Conservation (phyloP, 2,888 invertebrate genomes). For the Euproctis similis region DNA sequence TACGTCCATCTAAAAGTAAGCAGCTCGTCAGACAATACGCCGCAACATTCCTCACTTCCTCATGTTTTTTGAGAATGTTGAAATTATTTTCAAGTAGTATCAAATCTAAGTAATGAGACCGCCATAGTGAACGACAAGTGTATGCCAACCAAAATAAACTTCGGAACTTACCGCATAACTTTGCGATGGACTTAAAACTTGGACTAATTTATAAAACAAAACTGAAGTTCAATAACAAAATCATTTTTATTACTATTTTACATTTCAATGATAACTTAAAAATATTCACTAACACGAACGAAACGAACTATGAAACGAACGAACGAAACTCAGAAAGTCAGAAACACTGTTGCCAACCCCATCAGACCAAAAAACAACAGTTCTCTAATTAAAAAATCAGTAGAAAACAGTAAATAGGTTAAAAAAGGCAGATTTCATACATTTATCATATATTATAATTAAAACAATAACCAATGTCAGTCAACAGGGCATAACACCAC, state of each 20-base stretch:
- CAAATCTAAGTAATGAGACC: constrained; percentile 48
- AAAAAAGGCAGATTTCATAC: no score
- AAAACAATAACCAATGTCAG: no score
- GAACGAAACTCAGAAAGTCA: no score
- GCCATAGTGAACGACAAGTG: constrained; percentile 73
- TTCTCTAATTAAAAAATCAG: no score
- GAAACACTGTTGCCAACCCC: no score
- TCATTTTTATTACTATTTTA: constrained; percentile 47
- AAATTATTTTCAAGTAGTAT: constrained; percentile 41
- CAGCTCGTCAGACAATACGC: constrained; percentile 7
- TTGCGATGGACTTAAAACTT: constrained; percentile 57
- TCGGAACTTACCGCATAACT: constrained; percentile 62
- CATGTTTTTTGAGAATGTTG: constrained; percentile 28
- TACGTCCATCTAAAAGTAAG: constrained; percentile 64
- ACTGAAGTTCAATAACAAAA: constrained; percentile 38
- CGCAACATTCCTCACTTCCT: constrained; percentile 6
- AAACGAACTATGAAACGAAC: constrained; percentile 40
- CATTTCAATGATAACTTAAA: constrained; percentile 42
- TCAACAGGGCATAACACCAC: no score
- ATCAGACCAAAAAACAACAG: no score
- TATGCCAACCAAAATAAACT: constrained; percentile 39
- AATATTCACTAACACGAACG: constrained; percentile 46
- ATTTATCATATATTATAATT: no score
- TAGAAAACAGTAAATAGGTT: no score
- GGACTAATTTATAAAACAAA: constrained; percentile 46